phyloP scores from a whole-genome alignment of 1,140 invertebrate species.

The Trichonephila clavata region DNA sequence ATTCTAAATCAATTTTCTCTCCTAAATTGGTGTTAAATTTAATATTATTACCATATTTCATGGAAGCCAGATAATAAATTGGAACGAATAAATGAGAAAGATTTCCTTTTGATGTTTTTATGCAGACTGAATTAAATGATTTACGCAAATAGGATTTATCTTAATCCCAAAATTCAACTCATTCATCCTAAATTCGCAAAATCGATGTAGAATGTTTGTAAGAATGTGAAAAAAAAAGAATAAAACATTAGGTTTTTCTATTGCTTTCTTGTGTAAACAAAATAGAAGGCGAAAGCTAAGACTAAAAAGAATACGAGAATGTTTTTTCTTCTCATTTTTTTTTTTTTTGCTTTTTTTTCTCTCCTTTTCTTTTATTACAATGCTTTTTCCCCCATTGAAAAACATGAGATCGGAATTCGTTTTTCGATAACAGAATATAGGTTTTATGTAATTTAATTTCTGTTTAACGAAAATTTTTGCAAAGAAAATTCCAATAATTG shows the following conservation, averaged over 20 bases:
- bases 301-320: not conserved
- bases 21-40: not conserved
- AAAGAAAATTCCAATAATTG: slow-evolving; percentile 43
- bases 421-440: slow-evolving; percentile 41
- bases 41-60: not conserved
- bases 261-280: not conserved
- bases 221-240: not conserved
- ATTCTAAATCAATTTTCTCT: no score
- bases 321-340: not conserved
- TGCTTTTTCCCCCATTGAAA: not conserved
- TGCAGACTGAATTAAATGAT: not conserved
- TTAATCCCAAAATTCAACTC: not conserved
- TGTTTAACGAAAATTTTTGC: slow-evolving; percentile 10
- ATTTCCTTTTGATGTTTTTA: not conserved
- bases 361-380: not conserved
- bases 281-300: not conserved
- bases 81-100: not conserved
- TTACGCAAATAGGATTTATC: not conserved
- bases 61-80: not conserved
- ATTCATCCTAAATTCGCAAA: not conserved
- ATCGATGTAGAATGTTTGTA: not conserved
- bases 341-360: not conserved
- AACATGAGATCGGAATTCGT: slow-evolving; percentile 23
- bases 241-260: not conserved
- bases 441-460: slow-evolving; percentile 61